Percentiles rank a stretch among this genome's conserved stretches.
Evolutionary conservation across 2,113 vertebrate species (phyloP).

Genomic region (Barbus barbus): DNA sequence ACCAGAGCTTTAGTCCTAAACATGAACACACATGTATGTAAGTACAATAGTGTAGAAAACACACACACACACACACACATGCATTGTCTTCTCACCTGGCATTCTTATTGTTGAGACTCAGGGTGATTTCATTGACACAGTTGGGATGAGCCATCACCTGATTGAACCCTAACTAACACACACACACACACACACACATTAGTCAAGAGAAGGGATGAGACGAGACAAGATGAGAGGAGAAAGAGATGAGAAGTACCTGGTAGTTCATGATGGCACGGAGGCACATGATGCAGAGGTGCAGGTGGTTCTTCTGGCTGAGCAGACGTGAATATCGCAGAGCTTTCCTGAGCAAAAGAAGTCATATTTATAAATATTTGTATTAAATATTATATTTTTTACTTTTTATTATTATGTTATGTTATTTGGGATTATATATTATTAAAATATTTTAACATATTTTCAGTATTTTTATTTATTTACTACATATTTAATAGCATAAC

Average conservation of each 20-base stretch:
- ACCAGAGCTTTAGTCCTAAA: constrained; percentile 89
- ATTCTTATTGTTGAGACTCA: constrained; percentile 91
- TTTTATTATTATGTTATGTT: background rate
- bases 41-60: constrained; percentile 48
- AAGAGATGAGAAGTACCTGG: constrained; percentile 76
- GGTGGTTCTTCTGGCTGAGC: constrained; percentile 86
- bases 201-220: background rate
- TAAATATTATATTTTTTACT: too few relatives aligned
- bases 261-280: constrained; percentile 98
- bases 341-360: constrained; percentile 71
- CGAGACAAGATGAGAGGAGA: background rate
- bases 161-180: constrained; percentile 88
- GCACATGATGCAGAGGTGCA: constrained; percentile 97
- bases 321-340: constrained; percentile 79
- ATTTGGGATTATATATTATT: too few relatives aligned
- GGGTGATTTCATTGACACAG: constrained; percentile 93
- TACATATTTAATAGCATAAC: background rate
- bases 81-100: constrained; percentile 75
- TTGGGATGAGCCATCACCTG: constrained; percentile 91
- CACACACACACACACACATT: constrained; percentile 10
- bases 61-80: background rate
- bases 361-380: background rate
- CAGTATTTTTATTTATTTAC: background rate
- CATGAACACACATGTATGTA: constrained; percentile 21
- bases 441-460: too few relatives aligned